Evolutionary conservation across 2,888 invertebrate genomes (phyloP).

Genomic region (Atethmia centrago): DNA sequence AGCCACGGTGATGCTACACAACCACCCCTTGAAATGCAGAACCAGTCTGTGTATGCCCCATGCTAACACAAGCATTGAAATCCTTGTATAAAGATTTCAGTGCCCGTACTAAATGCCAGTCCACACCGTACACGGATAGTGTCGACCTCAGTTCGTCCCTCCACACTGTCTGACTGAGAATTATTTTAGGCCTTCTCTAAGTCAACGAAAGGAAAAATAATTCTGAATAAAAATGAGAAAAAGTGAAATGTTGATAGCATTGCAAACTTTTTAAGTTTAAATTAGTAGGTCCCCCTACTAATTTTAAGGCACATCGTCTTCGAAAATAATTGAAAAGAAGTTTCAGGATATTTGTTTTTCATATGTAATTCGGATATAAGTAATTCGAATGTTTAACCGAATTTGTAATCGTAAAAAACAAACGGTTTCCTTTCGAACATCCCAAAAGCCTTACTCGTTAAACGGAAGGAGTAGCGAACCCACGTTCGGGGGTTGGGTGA

Average conservation of each 20-base stretch:
- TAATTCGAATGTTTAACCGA: background rate
- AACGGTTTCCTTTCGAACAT: conserved; percentile 29
- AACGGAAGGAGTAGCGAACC: conserved; percentile 74
- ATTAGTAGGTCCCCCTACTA: too few species aligned
- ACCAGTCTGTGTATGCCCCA: too few species aligned
- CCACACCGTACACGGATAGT: too few species aligned
- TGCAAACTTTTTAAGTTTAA: background rate
- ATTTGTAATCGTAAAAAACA: conserved; percentile 26
- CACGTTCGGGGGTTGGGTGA: conserved; percentile 67
- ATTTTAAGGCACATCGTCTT: too few species aligned
- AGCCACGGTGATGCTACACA: too few species aligned
- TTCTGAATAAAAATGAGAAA: background rate
- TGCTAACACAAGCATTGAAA: too few species aligned
- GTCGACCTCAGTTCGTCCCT: too few species aligned
- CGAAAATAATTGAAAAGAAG: background rate
- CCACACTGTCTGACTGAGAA: too few species aligned
- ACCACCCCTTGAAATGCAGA: too few species aligned
- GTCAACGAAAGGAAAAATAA: background rate
- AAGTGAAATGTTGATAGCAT: background rate
- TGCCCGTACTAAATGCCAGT: too few species aligned
- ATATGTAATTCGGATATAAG: background rate
- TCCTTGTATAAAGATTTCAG: too few species aligned
- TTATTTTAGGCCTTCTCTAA: too few species aligned
- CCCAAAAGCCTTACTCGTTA: conserved; percentile 56
- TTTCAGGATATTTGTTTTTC: background rate